Conservation (phyloP, 1,140 invertebrate genomes). For the Pogonomyrmex barbatus region DNA sequence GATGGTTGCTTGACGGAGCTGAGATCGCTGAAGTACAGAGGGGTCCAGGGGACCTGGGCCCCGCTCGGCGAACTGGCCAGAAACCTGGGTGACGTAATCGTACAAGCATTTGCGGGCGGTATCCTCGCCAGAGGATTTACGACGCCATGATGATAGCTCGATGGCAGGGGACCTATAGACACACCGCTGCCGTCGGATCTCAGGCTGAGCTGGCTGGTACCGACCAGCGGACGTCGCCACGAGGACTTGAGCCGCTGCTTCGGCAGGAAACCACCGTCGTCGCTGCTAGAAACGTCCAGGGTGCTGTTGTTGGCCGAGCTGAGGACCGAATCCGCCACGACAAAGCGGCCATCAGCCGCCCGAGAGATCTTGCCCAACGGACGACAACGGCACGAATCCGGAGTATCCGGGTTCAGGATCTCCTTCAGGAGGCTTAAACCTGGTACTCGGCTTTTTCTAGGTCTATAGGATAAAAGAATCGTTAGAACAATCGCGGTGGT, state of each 20-base stretch:
- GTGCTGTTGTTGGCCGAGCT: conserved; percentile 88
- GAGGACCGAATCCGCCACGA: conserved; percentile 88
- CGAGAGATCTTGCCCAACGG: conserved; percentile 89
- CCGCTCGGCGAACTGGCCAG: conserved; percentile 86
- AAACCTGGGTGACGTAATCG: conserved; percentile 85
- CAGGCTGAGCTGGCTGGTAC: conserved; percentile 89
- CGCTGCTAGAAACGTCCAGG: conserved; percentile 90
- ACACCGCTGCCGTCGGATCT: conserved; percentile 89
- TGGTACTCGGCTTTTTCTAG: conserved; percentile 97
- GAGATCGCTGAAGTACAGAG: conserved; percentile 92
- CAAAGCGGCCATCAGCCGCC: conserved; percentile 91
- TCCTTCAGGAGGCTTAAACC: conserved; percentile 91
- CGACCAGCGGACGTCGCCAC: conserved; percentile 89
- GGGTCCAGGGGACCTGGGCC: conserved; percentile 87
- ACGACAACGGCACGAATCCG: conserved; percentile 86
- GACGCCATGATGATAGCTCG: conserved; percentile 77
- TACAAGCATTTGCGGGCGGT: conserved; percentile 80
- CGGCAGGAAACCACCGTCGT: conserved; percentile 93
- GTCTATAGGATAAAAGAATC: conserved; percentile 87
- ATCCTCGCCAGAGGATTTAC: conserved; percentile 75
- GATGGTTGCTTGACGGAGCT: conserved; percentile 94
- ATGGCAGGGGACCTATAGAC: conserved; percentile 83
- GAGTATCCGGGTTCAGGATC: conserved; percentile 87
- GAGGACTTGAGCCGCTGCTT: conserved; percentile 87
- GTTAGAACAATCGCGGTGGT: conserved; percentile 64